These are phyloP conservation scores for Telenomus remus DNA, from an alignment of 1,140 invertebrate species.

Conservation along the genomic window DNA sequence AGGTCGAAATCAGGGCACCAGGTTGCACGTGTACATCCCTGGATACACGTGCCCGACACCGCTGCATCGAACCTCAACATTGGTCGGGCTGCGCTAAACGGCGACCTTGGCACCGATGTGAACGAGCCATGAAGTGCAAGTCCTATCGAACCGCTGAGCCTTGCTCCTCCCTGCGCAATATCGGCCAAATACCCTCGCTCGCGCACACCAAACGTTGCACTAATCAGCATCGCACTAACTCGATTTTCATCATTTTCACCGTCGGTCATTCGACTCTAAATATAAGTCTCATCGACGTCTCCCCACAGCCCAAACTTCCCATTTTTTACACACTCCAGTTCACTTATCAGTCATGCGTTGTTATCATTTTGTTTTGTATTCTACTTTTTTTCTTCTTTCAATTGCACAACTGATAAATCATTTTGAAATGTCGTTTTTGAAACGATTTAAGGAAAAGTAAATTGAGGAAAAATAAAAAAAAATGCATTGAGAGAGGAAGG, in stretches of 20 bases:
- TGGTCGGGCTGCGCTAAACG: constrained; percentile 56
- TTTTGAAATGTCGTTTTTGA: too few species aligned
- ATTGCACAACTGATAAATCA: too few species aligned
- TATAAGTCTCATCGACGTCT: constrained; percentile 43
- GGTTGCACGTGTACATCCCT: constrained; percentile 26
- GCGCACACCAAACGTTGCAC: constrained; percentile 23
- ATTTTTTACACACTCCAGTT: too few species aligned
- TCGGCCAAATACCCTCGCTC: constrained; percentile 55
- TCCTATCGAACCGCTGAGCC: constrained; percentile 54
- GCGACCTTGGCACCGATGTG: constrained; percentile 73
- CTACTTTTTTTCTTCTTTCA: too few species aligned
- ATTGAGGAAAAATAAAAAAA: too few species aligned
- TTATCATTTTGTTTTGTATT: too few species aligned
- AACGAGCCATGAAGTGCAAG: constrained; percentile 70
- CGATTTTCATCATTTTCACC: constrained; percentile 24
- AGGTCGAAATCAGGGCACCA: not conserved
- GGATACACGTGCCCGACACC: constrained; percentile 45
- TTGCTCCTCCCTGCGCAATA: constrained; percentile 52
- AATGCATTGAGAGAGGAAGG: not conserved
- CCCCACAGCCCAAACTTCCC: too few species aligned
- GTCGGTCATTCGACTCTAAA: constrained; percentile 57
- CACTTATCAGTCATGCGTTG: too few species aligned
- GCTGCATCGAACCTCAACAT: constrained; percentile 56
- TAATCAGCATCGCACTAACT: constrained; percentile 12
- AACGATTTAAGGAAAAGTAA: too few species aligned